Percentiles rank a stretch among this genome's conserved stretches.
Evolutionary conservation across 92 coral and sea anemone genomes (phyloP).

Genomic region (Umimayanthus chanpuru): DNA sequence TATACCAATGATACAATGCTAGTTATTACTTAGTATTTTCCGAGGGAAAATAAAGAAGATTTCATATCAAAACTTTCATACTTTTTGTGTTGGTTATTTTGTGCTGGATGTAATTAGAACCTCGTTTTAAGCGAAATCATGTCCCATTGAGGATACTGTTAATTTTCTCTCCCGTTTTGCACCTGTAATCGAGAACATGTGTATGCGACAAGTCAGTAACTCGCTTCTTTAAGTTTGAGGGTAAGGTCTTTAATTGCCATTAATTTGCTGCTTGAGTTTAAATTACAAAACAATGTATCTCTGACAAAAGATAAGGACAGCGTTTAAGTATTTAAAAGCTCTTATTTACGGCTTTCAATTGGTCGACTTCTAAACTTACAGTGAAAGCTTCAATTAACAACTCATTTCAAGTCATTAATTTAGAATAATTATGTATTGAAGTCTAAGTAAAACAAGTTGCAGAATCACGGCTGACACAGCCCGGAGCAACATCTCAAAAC

Average conservation of each 20-base stretch:
- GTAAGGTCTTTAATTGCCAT: not conserved
- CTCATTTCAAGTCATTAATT: not conserved
- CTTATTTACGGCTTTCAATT: not conserved
- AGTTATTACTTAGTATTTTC: not conserved
- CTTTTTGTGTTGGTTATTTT: not conserved
- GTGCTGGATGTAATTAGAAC: not conserved
- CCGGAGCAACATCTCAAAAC: not conserved
- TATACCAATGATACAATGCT: too few species aligned
- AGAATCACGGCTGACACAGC: not conserved
- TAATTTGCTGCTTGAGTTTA: constrained; percentile 19
- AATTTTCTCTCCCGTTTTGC: not conserved
- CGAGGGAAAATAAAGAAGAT: not conserved
- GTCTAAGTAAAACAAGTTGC: not conserved
- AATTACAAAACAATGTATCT: not conserved
- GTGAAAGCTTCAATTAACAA: constrained; percentile 6
- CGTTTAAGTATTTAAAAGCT: not conserved
- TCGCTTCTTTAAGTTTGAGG: not conserved
- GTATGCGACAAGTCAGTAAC: not conserved
- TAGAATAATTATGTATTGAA: not conserved
- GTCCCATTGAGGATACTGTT: not conserved
- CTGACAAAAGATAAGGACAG: constrained; percentile 5
- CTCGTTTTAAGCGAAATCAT: not conserved
- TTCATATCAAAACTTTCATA: not conserved
- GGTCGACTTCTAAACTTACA: not conserved
- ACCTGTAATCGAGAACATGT: not conserved